A percentile compares a stretch with the other conserved stretches of the same genome.
These are phyloP conservation scores for Peromyscus leucopus DNA, from an alignment of 2,113 vertebrate species.

Conservation along the genomic window DNA sequence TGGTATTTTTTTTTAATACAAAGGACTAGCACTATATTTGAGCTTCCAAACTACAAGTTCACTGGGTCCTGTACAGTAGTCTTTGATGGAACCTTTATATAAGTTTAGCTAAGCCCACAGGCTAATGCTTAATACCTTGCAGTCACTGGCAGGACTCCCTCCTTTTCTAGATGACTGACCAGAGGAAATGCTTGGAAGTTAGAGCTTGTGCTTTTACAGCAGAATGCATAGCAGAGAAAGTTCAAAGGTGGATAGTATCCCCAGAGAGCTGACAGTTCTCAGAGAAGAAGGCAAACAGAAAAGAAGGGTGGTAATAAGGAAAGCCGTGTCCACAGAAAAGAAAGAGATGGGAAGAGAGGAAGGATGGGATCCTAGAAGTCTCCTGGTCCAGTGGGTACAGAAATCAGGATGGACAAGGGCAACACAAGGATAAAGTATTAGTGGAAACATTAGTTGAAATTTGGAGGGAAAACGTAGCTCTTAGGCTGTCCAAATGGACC, in stretches of 20 bases:
- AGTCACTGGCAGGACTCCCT: not conserved
- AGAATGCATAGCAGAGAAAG: not conserved
- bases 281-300: not conserved
- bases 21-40: not conserved
- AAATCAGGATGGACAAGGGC: not conserved
- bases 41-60: slow-evolving; percentile 3
- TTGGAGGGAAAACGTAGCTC: slow-evolving; percentile 73
- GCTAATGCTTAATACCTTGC: not conserved
- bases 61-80: not conserved
- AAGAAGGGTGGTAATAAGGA: not conserved
- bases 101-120: not conserved
- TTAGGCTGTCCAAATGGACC: slow-evolving; percentile 69
- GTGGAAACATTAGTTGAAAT: slow-evolving; percentile 70
- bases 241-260: not conserved
- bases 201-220: not conserved
- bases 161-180: not conserved
- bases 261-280: not conserved
- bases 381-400: not conserved
- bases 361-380: not conserved
- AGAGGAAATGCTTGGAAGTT: not conserved
- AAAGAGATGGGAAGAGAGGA: not conserved
- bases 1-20: not conserved
- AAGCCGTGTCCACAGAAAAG: not conserved
- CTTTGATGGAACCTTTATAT: not conserved
- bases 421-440: not conserved